These are phyloP conservation scores for Caranx ignobilis DNA, from an alignment of 2,113 vertebrate genomes.

Conservation along the genomic window DNA sequence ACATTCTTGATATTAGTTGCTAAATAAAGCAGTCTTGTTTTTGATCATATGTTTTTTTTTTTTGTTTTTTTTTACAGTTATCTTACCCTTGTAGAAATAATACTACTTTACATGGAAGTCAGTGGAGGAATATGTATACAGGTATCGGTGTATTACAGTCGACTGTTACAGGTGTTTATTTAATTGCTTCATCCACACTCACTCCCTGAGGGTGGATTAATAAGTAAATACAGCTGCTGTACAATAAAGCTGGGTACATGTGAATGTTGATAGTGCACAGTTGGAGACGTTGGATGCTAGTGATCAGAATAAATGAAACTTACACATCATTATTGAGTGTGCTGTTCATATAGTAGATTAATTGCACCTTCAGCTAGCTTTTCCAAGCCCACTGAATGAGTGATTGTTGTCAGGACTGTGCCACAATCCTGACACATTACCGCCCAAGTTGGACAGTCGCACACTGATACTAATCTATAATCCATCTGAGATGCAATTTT, in stretches of 20 bases:
- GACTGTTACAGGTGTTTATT: conserved; percentile 6
- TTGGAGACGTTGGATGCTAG: conserved; percentile 6
- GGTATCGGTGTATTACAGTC: not conserved
- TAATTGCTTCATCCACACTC: conserved; percentile 2
- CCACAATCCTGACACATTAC: conserved; percentile 31
- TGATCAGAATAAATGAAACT: conserved; percentile 15
- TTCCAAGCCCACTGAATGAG: conserved; percentile 29
- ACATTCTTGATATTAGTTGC: too few relatives aligned
- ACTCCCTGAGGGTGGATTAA: conserved; percentile 4
- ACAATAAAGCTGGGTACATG: not conserved
- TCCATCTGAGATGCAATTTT: conserved; percentile 51
- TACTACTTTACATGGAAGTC: not conserved
- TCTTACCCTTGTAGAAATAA: not conserved
- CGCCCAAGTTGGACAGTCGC: conserved; percentile 46
- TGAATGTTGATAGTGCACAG: not conserved
- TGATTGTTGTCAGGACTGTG: conserved; percentile 29
- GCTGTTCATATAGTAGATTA: conserved; percentile 30
- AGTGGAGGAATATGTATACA: not conserved
- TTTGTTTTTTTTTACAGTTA: not conserved
- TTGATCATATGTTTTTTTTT: too few relatives aligned
- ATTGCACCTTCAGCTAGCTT: conserved; percentile 45
- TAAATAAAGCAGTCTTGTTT: not conserved
- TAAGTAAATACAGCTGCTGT: conserved; percentile 29
- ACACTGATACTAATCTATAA: conserved; percentile 59
- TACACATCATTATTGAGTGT: conserved; percentile 10